Base-by-base conservation (phyloP, 2,797 vertebrate species). In the Labroides dimidiatus region DNA sequence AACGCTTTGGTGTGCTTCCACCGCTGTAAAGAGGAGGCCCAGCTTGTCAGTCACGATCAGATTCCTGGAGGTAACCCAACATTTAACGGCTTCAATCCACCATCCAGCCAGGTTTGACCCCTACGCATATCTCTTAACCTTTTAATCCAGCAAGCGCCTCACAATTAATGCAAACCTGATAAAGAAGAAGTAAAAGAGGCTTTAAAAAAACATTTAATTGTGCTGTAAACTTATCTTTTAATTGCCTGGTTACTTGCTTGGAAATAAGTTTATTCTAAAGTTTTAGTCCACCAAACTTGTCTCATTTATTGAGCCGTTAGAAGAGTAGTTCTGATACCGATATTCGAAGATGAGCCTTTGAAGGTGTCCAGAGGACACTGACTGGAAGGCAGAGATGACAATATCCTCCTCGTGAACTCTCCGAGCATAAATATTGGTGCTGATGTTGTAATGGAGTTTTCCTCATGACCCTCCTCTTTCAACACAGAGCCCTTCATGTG, bases 11-110 rank as follows among this genome's bases (percentile, higher is more conserved):
- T 91, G 84, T 52, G 67, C 92, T 93, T 92, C 91, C 88, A 77
- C 77, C 57, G 90, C 84, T 80, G 93, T 91, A 94, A 64, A 92
- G 94, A 90, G 86, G 64, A 65, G 39, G 89, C 81, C 84, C 56
- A 56, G 92, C 93, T 88, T 89, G 92, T 94, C 93, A 85, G 91
- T 80, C 78, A 72, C 88, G 87, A 94, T 92, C 91, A 89, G 80
- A 80, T 77, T 87, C 72, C 81, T 78, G 61, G 43, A 80, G 78
- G 68, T 68, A 39, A 16, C 54, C 45, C 59, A 47, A 44, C 63
- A 21, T 77, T 75, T 69, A 64, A 73, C 51, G 2, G 68, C 53
- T 68, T 68, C 64, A 44, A 39, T 69, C 66, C 64, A 55, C 33
- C 60, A 36, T n/a, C 69, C 14, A 16, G 50, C 74, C 57, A 37